Conservation (phyloP, 1,140 invertebrate genomes). For the Heterodera schachtii region DNA sequence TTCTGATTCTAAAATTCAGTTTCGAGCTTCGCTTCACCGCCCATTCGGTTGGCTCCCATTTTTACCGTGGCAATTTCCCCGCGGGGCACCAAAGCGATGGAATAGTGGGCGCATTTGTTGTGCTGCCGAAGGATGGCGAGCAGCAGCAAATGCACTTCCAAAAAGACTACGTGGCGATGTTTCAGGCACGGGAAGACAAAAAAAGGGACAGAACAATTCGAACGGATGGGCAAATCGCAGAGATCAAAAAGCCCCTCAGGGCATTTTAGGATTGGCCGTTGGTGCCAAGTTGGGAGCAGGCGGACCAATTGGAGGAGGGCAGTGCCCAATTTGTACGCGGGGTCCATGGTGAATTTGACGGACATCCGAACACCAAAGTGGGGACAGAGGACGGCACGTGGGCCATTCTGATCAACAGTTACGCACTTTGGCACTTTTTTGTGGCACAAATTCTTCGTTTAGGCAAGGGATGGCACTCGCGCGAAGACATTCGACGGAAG, state of each 20-base stretch:
- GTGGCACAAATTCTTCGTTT: not conserved
- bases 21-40: slow-evolving; percentile 55
- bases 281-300: not conserved
- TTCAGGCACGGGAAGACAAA: slow-evolving; percentile 7
- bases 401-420: not conserved
- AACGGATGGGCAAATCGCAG: not conserved
- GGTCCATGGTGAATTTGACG: not conserved
- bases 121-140: slow-evolving; percentile 56
- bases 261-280: not conserved
- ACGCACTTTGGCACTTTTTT: not conserved
- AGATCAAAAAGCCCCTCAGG: not conserved
- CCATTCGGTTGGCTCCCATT: slow-evolving; percentile 62
- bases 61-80: slow-evolving; percentile 54
- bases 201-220: not conserved
- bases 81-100: slow-evolving; percentile 44
- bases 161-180: slow-evolving; percentile 13
- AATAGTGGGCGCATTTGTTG: slow-evolving; percentile 59
- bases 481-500: slow-evolving; percentile 50
- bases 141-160: slow-evolving; percentile 35
- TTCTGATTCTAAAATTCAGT: slow-evolving; percentile 10
- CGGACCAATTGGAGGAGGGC: not conserved
- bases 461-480: slow-evolving; percentile 57
- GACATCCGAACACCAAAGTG: not conserved
- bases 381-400: not conserved
- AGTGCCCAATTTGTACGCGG: not conserved